These are phyloP conservation scores for Oxyscelio sp. DNA, from an alignment of 2,888 invertebrate species.

Conservation along the genomic window DNA sequence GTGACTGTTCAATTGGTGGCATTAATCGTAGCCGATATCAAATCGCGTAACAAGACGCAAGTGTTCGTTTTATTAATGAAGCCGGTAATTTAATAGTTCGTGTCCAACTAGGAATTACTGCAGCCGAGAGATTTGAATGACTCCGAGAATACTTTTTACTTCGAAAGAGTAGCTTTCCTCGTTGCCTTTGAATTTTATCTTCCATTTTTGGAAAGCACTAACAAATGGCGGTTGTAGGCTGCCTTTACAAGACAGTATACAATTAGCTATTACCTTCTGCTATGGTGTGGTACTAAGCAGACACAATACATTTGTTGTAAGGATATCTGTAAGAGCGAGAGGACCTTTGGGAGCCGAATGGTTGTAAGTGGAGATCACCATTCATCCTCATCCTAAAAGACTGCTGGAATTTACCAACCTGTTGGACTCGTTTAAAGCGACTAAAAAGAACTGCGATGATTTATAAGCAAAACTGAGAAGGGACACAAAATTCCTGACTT, in stretches of 20 bases:
- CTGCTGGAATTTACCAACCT: slow-evolving; percentile 43
- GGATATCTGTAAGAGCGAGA: slow-evolving; percentile 41
- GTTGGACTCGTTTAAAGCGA: slow-evolving; percentile 24
- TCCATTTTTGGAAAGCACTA: slow-evolving; percentile 41
- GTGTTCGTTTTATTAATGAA: slow-evolving; percentile 26
- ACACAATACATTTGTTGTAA: slow-evolving; percentile 53
- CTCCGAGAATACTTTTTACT: neutral
- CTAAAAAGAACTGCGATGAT: slow-evolving; percentile 8
- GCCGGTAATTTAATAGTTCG: slow-evolving; percentile 23
- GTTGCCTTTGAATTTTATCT: slow-evolving; percentile 3
- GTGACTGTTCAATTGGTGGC: slow-evolving; percentile 45
- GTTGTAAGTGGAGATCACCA: slow-evolving; percentile 48
- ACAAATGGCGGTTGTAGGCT: slow-evolving; percentile 21
- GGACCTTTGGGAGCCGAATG: slow-evolving; percentile 49
- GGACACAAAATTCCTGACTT: neutral
- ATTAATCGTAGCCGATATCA: slow-evolving; percentile 32
- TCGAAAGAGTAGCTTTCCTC: neutral
- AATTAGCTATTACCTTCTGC: slow-evolving; percentile 48
- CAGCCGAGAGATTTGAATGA: slow-evolving; percentile 6
- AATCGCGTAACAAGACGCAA: slow-evolving; percentile 43
- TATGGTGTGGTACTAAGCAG: slow-evolving; percentile 19
- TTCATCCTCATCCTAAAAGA: slow-evolving; percentile 39
- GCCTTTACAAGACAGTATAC: slow-evolving; percentile 52
- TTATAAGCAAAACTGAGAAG: neutral
- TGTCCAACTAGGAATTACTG: neutral